These are phyloP conservation scores for Agonopterix subpropinquella DNA, from an alignment of 2,888 invertebrate species.

Conservation along the genomic window DNA sequence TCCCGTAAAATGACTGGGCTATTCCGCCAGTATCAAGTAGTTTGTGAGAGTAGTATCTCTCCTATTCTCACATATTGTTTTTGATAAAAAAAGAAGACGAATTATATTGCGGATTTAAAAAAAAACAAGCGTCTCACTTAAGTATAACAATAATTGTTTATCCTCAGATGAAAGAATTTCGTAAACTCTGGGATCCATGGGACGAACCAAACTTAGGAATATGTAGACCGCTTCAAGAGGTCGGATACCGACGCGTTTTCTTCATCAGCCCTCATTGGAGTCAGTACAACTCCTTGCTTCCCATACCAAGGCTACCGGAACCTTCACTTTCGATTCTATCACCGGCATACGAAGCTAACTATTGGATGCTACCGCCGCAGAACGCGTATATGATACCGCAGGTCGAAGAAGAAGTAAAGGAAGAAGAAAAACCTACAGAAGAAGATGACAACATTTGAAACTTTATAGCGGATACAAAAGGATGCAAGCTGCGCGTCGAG, in stretches of 20 bases:
- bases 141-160: neutral
- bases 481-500: too few species aligned
- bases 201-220: conserved; percentile 70
- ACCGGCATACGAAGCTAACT: conserved; percentile 37
- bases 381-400: conserved; percentile 40
- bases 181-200: conserved; percentile 68
- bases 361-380: conserved; percentile 50
- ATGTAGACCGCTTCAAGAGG: conserved; percentile 65
- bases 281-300: conserved; percentile 66
- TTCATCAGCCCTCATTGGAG: conserved; percentile 71
- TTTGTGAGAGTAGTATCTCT: too few species aligned
- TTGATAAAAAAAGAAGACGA: too few species aligned
- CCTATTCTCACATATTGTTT: too few species aligned
- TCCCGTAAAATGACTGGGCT: too few species aligned
- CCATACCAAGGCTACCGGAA: conserved; percentile 51
- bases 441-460: too few species aligned
- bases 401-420: conserved; percentile 14
- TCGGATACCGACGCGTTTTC: conserved; percentile 56
- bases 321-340: conserved; percentile 51
- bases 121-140: too few species aligned
- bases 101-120: too few species aligned
- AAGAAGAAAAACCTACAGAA: conserved; percentile 4
- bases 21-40: too few species aligned
- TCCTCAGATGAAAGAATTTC: conserved; percentile 71
- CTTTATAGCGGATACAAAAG: too few species aligned